A percentile compares a stretch with the other conserved stretches of the same genome.
Evolutionary conservation across 2,888 invertebrate genomes (phyloP).

Genomic region (Ommatoiulus sabulosus): DNA sequence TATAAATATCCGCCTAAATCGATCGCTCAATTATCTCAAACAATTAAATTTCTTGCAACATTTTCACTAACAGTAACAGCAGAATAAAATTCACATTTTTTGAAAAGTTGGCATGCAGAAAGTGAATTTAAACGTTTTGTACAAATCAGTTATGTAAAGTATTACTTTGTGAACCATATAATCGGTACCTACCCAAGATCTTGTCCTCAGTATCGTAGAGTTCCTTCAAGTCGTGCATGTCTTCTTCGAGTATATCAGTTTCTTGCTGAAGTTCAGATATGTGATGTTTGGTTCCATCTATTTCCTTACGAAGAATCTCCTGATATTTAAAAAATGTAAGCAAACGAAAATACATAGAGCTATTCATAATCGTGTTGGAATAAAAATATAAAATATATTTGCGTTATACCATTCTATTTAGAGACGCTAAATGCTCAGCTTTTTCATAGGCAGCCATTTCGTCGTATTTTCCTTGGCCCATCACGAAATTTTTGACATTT

Average conservation of each 20-base stretch:
- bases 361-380: neutral
- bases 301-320: conserved; percentile 60
- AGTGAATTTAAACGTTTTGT: conserved; percentile 7
- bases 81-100: no score
- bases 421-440: conserved; percentile 59
- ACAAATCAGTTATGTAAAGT: no score
- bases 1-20: no score
- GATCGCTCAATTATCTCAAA: no score
- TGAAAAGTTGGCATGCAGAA: neutral
- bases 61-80: no score
- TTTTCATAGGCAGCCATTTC: conserved; percentile 59
- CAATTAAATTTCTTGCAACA: no score
- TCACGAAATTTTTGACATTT: conserved; percentile 57
- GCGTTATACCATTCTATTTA: conserved; percentile 58
- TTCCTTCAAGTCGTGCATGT: conserved; percentile 57
- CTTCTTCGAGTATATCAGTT: conserved; percentile 58
- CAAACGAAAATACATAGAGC: neutral
- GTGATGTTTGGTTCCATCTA: conserved; percentile 59
- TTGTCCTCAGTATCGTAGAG: conserved; percentile 58
- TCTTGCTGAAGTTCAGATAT: conserved; percentile 58
- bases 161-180: neutral
- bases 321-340: neutral
- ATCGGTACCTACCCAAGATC: conserved; percentile 56
- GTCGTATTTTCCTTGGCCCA: conserved; percentile 58
- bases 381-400: no score